These are phyloP conservation scores for Cyprinodon brontotheroides DNA, from an alignment of 2,113 vertebrate species.

Conservation along the genomic window DNA sequence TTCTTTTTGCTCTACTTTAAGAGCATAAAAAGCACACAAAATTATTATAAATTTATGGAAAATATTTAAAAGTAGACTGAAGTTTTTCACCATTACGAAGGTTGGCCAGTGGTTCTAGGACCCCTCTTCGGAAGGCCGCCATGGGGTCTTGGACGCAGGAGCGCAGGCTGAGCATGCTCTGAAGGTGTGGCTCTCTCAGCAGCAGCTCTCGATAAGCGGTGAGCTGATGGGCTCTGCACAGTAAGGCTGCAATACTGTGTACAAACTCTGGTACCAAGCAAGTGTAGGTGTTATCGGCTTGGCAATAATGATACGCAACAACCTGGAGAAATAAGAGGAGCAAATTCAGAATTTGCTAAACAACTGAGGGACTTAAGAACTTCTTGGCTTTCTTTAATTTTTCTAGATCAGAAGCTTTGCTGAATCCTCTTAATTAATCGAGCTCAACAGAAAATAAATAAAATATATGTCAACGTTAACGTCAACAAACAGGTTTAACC, in stretches of 20 bases:
- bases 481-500: slow-evolving; percentile 44
- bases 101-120: slow-evolving; percentile 88
- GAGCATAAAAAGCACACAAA: neutral
- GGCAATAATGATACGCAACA: slow-evolving; percentile 97
- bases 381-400: neutral
- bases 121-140: slow-evolving; percentile 89
- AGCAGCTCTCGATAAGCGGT: slow-evolving; percentile 89
- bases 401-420: neutral
- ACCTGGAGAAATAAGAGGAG: slow-evolving; percentile 80
- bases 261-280: slow-evolving; percentile 97
- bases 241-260: slow-evolving; percentile 91
- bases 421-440: neutral
- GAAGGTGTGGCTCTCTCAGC: slow-evolving; percentile 88
- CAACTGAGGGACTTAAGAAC: too few species aligned
- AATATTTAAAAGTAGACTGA: neutral
- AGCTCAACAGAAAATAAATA: slow-evolving; percentile 9
- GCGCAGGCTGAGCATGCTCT: slow-evolving; percentile 94
- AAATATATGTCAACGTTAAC: slow-evolving; percentile 27
- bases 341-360: neutral
- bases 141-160: slow-evolving; percentile 96
- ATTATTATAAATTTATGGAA: neutral
- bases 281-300: slow-evolving; percentile 97
- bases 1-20: neutral
- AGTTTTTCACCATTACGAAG: slow-evolving; percentile 86
- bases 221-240: slow-evolving; percentile 89